phyloP scores from a whole-genome alignment of 2,888 invertebrate species.

The Chymomyza procnemis region DNA sequence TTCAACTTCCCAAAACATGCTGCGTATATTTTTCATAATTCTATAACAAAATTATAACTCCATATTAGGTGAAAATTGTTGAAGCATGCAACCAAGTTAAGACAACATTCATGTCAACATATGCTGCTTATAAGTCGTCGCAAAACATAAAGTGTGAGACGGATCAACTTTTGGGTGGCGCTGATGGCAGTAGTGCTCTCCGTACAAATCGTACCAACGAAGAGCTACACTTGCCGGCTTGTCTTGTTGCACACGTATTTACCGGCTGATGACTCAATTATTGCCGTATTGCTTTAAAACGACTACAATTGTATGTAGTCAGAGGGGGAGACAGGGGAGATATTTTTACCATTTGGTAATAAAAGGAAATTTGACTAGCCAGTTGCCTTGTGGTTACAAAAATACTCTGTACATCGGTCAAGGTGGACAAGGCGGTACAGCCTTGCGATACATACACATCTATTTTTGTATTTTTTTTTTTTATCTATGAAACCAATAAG shows the following conservation, averaged over 20 bases:
- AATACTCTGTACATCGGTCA: constrained; percentile 51
- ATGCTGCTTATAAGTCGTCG: neutral
- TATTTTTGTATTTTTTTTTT: neutral
- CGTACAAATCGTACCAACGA: constrained; percentile 18
- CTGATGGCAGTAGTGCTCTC: neutral
- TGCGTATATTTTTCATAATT: constrained; percentile 63
- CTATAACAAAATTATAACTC: constrained; percentile 39
- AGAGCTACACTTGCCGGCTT: constrained; percentile 15
- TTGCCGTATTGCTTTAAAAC: constrained; percentile 3
- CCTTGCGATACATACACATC: neutral
- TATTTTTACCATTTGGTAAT: constrained; percentile 30
- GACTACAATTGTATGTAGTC: neutral
- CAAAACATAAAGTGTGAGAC: neutral
- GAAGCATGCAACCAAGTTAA: constrained; percentile 1
- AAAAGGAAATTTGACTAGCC: constrained; percentile 63
- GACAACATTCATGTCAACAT: neutral
- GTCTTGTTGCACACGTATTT: constrained; percentile 37
- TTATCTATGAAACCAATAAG: too few relatives aligned
- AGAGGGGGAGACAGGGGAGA: constrained; percentile 1
- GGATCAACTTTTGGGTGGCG: neutral
- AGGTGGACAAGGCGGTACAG: constrained; percentile 48
- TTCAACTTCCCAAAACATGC: constrained; percentile 33
- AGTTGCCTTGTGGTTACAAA: constrained; percentile 57
- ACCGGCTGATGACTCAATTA: constrained; percentile 63
- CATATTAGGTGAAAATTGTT: constrained; percentile 74